phyloP scores from a whole-genome alignment of 2,113 vertebrate genomes.

The Cephalopterus ornatus region DNA sequence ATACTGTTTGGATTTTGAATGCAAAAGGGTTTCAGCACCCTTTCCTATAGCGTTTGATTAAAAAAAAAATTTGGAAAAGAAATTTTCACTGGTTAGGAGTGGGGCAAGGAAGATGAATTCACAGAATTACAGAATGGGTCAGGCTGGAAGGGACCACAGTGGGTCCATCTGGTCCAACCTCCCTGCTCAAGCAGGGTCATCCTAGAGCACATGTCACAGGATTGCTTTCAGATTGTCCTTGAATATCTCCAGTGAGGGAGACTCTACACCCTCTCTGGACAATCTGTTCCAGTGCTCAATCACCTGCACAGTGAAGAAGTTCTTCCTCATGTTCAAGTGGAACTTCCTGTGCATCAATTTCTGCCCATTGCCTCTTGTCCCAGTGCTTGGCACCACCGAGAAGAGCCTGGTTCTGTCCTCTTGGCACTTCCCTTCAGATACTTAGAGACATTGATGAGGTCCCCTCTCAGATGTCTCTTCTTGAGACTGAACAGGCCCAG shows the following conservation, averaged over 20 bases:
- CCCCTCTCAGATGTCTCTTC: fast-evolving
- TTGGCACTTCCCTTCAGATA: neutral
- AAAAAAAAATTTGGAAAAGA: neutral
- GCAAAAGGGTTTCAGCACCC: neutral
- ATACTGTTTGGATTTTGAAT: neutral
- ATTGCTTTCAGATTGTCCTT: neutral
- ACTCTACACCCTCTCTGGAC: neutral
- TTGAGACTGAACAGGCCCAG: neutral
- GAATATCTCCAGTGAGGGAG: neutral
- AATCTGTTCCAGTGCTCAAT: fast-evolving
- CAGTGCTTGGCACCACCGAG: neutral
- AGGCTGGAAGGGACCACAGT: neutral
- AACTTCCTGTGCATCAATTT: neutral
- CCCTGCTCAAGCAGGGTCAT: neutral
- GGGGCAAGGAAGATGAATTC: neutral
- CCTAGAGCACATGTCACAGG: neutral
- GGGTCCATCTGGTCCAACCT: neutral
- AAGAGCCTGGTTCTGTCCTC: neutral
- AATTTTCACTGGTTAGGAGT: neutral
- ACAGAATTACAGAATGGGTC: neutral
- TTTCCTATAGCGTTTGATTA: neutral
- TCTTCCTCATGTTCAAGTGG: neutral
- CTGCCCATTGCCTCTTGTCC: neutral
- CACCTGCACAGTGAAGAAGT: neutral
- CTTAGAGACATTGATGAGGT: neutral